Base-by-base conservation (phyloP, 2,797 vertebrate species). In the Dicrostonyx torquatus region DNA sequence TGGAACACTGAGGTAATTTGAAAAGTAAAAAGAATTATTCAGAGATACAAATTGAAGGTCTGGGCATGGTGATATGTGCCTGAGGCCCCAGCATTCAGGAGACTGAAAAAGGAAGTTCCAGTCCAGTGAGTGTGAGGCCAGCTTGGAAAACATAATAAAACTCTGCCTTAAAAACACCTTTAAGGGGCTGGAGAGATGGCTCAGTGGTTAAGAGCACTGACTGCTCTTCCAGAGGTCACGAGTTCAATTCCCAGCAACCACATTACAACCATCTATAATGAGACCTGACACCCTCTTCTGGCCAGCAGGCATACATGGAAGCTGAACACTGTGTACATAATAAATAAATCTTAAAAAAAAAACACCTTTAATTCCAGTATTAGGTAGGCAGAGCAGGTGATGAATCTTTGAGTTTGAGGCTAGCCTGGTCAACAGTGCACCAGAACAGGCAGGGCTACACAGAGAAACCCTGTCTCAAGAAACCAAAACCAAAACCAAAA, bases 1-100 rank as follows among this genome's bases (percentile, higher is more conserved):
- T 90, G 60, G 86, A 83, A 89, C 31, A 87, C 0, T 55, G 62
- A 22, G 22, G 82, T 75, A 50, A 89, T 84, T 55, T 89, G 37
- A 14, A 40, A 84, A 94, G 45, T 68, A 37, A 68, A 91, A 88
- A 76, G 2, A 89, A 78, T 86, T 91, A 93, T 68, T 94, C 45
- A 86, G 2, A 66, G 43, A 82, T 34, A 82, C 24, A 29, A 62
- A n/a, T 58, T 58, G n/a, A 60, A 2, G 24, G 37, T 29, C 55
- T 82, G 79, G 87, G 87, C n/a, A 17, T 53, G 48, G n/a, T 83
- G 60, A 64, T 58, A 43, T 10, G 26, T 64, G 80, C 17, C 73
- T 48, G 73, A 45, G 43, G 43, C 26, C 73, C 73, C 26, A 43
- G 70, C 11, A 43, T 26, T 73, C 55, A 84, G 40, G 80, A 83